Evolutionary conservation across 2,113 vertebrate species (phyloP), one percentile per base, ranked within the genome.

Genomic region (Mungos mungo): DNA sequence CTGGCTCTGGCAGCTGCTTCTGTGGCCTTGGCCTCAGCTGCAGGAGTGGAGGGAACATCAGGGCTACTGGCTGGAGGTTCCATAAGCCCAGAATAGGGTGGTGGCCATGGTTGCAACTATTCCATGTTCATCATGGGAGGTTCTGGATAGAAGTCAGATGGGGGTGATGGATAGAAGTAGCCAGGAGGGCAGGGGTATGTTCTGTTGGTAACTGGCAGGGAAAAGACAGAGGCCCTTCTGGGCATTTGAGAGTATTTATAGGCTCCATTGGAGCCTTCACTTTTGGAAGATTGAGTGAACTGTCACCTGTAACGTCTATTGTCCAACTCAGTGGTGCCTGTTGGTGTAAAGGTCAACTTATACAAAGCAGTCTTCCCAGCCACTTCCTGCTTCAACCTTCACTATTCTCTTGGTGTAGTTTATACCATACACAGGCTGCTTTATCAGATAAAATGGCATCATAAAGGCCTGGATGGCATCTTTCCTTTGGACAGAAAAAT

Each of bases 401-500:
- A 99, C 98, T 0, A 97, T 99, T 1, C 99, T 99, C 97, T 99
- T 99, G 97, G 99, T 99, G 90, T 99, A 99, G 98, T 99, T 99
- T 71, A 99, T 99, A 65, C 99, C 99, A 35, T 99, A 99, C 50
- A 99, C 99, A 2, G 99, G 99, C 93, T 99, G 99, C 96, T 99
- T 99, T 98, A 99, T 98, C 96, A 99, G 98, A 96, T 99, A 99
- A 96, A 99, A 99, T 2, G 99, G 99, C 99, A 99, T 99, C 99
- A 99, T 99, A 41, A 99, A 99, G 10, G 99, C 99, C 98, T 99
- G 99, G 98, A 99, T 98, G 4, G 99, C 96, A 69, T 99, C 99
- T 98, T 99, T 13, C 99, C 99, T 98, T 99, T 99, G 0, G 99
- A 99, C 97, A 99, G 94, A 97, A 99, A 99, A 97, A 99, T 99